Evolutionary conservation across 1,140 invertebrate genomes (phyloP).

Genomic region (Diabrotica virgifera): DNA sequence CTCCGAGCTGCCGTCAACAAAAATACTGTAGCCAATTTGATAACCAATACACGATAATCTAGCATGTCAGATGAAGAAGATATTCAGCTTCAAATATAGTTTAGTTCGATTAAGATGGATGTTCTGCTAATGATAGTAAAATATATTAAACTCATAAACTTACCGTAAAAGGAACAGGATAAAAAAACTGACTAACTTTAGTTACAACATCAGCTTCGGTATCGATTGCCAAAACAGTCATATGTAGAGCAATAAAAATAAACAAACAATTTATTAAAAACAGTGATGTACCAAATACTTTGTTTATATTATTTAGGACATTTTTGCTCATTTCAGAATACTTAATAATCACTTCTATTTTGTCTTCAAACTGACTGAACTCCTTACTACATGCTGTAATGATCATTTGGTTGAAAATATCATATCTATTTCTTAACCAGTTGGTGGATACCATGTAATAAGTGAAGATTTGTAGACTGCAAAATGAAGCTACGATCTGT

Average conservation of each 20-base stretch:
- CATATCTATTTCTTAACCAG: slow-evolving; percentile 6
- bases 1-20: no score
- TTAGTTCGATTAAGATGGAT: no score
- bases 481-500: neutral
- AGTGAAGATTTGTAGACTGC: neutral
- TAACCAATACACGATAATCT: no score
- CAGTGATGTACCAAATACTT: slow-evolving; percentile 5
- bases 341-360: neutral
- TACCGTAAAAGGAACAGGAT: slow-evolving; percentile 3
- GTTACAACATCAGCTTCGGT: neutral
- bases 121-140: no score
- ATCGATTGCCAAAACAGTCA: neutral
- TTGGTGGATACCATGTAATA: neutral
- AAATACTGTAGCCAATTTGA: no score
- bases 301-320: neutral
- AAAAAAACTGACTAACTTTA: neutral
- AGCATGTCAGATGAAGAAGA: no score
- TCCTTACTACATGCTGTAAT: neutral
- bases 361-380: neutral
- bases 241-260: neutral
- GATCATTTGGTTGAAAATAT: neutral
- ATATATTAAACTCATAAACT: neutral
- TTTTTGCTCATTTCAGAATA: neutral
- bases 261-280: neutral
- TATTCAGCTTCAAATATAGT: no score